These are phyloP conservation scores for Oryctes rhinoceros DNA, from an alignment of 1,140 invertebrate genomes.

Conservation along the genomic window DNA sequence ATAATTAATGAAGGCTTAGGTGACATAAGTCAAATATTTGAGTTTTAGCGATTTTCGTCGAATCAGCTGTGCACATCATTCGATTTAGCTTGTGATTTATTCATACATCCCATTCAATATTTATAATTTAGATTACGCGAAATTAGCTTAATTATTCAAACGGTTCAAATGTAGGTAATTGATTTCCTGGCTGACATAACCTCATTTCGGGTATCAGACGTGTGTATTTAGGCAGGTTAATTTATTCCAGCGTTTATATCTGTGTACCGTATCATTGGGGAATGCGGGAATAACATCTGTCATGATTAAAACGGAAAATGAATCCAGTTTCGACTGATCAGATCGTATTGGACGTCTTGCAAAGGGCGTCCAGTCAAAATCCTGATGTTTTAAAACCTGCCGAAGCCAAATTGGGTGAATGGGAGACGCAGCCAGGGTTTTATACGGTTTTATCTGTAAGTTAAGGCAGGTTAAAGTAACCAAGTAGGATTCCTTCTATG, in stretches of 20 bases:
- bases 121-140: background rate
- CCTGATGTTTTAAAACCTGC: slow-evolving; percentile 85
- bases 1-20: too few species aligned
- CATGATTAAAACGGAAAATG: slow-evolving; percentile 56
- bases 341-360: slow-evolving; percentile 76
- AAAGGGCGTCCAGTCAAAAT: slow-evolving; percentile 85
- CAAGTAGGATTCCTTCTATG: too few species aligned
- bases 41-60: too few species aligned
- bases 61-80: too few species aligned
- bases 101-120: background rate
- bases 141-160: background rate
- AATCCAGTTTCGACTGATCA: slow-evolving; percentile 65
- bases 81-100: background rate
- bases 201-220: background rate
- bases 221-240: background rate
- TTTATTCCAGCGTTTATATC: background rate
- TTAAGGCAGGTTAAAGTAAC: slow-evolving; percentile 40
- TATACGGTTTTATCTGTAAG: slow-evolving; percentile 84
- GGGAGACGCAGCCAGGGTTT: slow-evolving; percentile 89
- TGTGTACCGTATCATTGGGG: background rate
- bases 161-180: slow-evolving; percentile 2
- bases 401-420: slow-evolving; percentile 83
- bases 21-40: too few species aligned
- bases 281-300: background rate
- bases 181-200: background rate